A percentile compares a stretch with the other conserved stretches of the same genome.
Evolutionary conservation across 2,797 vertebrate species (phyloP).

Genomic region (Scomberomorus guttatus): DNA sequence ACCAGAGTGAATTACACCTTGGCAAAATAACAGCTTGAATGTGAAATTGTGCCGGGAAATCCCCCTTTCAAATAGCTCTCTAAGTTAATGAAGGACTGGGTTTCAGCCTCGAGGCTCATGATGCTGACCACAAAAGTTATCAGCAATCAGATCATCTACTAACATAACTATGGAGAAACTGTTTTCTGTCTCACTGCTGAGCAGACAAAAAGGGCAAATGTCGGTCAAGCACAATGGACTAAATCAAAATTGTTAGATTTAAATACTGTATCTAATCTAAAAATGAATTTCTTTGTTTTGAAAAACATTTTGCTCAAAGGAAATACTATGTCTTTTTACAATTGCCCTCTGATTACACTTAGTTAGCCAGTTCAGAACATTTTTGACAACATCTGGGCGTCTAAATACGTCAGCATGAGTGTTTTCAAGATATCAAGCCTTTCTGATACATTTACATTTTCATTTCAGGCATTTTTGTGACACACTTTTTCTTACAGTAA

Average conservation of each 20-base stretch:
- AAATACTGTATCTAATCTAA: conserved; percentile 7
- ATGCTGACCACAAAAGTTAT: neutral
- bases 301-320: neutral
- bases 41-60: conserved; percentile 25
- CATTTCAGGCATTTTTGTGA: no score
- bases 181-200: neutral
- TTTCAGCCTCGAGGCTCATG: conserved; percentile 9
- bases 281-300: neutral
- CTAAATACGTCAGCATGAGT: neutral
- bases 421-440: neutral
- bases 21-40: conserved; percentile 22
- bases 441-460: neutral
- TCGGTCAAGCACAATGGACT: conserved; percentile 1
- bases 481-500: neutral
- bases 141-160: conserved; percentile 19
- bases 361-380: neutral
- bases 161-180: neutral
- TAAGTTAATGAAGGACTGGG: neutral
- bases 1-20: conserved; percentile 15
- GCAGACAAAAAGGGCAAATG: conserved; percentile 1
- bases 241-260: neutral
- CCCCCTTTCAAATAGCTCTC: neutral
- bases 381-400: neutral
- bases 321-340: neutral
- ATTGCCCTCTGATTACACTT: neutral